Conservation (phyloP, 2,113 vertebrate species). For the Oryzias woworae region DNA sequence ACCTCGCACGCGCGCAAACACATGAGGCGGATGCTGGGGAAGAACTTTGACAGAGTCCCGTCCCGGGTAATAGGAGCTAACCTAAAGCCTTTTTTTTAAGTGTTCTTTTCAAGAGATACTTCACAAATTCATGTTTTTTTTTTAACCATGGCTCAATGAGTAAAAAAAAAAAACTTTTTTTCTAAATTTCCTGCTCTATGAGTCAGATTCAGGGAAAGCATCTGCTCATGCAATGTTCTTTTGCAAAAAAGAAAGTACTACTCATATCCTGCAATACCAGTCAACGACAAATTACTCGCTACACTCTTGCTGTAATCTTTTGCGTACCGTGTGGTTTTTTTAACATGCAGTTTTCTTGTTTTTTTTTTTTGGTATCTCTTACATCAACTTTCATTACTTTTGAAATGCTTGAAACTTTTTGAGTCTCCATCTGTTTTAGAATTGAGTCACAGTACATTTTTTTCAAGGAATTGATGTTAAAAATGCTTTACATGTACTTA, state of each 20-base stretch:
- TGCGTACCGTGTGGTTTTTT: constrained; percentile 3
- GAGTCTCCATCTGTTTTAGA: too few relatives aligned
- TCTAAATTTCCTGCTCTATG: constrained; percentile 27
- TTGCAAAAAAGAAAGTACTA: constrained; percentile 5
- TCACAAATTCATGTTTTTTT: too few relatives aligned
- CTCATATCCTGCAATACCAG: constrained; percentile 38
- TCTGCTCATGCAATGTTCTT: constrained; percentile 1
- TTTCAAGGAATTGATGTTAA: not conserved
- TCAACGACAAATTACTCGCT: constrained; percentile 21
- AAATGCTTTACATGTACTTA: constrained; percentile 1
- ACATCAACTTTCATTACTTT: too few relatives aligned
- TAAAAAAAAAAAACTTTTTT: not conserved
- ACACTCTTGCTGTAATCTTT: constrained; percentile 26
- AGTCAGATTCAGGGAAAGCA: constrained; percentile 40
- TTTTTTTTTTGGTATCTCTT: constrained; percentile 11
- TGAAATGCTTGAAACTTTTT: too few relatives aligned
- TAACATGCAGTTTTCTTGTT: constrained; percentile 61
- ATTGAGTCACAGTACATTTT: too few relatives aligned
- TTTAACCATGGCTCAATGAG: too few relatives aligned
- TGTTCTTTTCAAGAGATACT: too few relatives aligned
- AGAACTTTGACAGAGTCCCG: constrained; percentile 94
- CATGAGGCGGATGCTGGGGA: constrained; percentile 98
- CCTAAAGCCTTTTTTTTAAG: not conserved
- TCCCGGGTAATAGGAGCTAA: constrained; percentile 80
- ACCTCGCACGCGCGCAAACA: constrained; percentile 97